Evolutionary conservation across 2,113 vertebrate species (phyloP).

Genomic region (Rhinopomastus cyanomelas): DNA sequence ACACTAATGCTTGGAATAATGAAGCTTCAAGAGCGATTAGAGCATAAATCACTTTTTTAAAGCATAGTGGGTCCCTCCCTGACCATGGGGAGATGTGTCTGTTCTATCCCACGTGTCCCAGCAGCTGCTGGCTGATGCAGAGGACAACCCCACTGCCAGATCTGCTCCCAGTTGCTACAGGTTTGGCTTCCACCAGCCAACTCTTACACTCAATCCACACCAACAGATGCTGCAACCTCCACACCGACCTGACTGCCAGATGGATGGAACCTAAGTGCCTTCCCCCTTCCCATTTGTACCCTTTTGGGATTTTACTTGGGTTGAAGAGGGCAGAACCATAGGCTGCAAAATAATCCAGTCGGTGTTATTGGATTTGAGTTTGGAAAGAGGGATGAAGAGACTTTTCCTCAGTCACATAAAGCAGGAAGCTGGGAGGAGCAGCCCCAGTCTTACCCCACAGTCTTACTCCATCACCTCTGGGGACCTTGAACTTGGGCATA

Average conservation of each 20-base stretch:
- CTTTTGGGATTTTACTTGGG: neutral
- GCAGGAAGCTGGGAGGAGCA: neutral
- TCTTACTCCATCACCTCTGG: neutral
- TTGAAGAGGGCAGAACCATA: neutral
- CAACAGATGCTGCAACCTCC: neutral
- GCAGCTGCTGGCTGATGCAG: neutral
- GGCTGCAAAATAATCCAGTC: neutral
- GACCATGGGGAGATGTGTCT: neutral
- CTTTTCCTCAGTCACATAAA: neutral
- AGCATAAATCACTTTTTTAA: slow-evolving; percentile 71
- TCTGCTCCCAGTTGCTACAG: neutral
- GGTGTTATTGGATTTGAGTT: rapidly evolving
- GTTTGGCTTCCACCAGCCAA: neutral
- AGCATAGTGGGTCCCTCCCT: slow-evolving; percentile 26
- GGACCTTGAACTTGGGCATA: neutral
- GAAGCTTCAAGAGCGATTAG: slow-evolving; percentile 69
- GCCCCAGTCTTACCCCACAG: rapidly evolving
- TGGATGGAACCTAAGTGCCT: neutral
- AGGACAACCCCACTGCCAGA: rapidly evolving
- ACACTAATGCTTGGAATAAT: slow-evolving; percentile 71
- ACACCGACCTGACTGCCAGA: rapidly evolving
- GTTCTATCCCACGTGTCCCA: neutral
- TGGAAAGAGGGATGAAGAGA: rapidly evolving
- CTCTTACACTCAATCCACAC: neutral
- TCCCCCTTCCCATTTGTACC: neutral